Evolutionary conservation across 1,140 invertebrate genomes (phyloP).

Genomic region (Cotesia glomerata): DNA sequence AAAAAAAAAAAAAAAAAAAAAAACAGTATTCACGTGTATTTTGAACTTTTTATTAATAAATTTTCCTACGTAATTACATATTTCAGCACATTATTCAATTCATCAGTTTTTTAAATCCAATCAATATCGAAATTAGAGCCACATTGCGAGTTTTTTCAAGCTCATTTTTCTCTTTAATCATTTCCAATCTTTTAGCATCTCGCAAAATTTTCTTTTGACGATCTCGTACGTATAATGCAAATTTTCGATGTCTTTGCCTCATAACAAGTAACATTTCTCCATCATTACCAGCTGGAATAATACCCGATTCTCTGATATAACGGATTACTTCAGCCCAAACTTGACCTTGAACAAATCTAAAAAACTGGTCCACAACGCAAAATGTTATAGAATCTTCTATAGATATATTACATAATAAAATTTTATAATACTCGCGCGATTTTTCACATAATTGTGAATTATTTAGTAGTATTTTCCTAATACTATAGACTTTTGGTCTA

Average conservation of each 20-base stretch:
- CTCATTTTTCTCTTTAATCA: slow-evolving; percentile 33
- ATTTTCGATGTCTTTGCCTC: slow-evolving; percentile 39
- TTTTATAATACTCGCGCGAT: slow-evolving; percentile 42
- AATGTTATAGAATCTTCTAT: slow-evolving; percentile 45
- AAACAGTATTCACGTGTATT: no score
- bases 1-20: no score
- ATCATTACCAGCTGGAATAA: slow-evolving; percentile 43
- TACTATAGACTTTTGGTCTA: slow-evolving; percentile 47
- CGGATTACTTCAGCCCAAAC: slow-evolving; percentile 44
- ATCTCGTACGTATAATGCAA: slow-evolving; percentile 33
- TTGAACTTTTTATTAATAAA: no score
- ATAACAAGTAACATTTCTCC: slow-evolving; percentile 43
- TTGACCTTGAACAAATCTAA: slow-evolving; percentile 43
- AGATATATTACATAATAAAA: slow-evolving; percentile 36
- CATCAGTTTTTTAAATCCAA: slow-evolving; percentile 41
- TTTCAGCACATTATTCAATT: no score
- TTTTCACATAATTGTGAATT: slow-evolving; percentile 33
- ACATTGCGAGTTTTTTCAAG: slow-evolving; percentile 40
- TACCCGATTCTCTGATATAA: slow-evolving; percentile 39
- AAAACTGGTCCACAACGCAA: slow-evolving; percentile 41
- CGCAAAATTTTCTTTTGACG: slow-evolving; percentile 36
- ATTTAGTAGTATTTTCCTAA: slow-evolving; percentile 41
- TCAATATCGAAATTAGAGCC: slow-evolving; percentile 32
- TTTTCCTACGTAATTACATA: no score
- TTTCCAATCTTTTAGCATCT: slow-evolving; percentile 19